phyloP scores from a whole-genome alignment of 2,888 invertebrate species.

The Luperina testacea region DNA sequence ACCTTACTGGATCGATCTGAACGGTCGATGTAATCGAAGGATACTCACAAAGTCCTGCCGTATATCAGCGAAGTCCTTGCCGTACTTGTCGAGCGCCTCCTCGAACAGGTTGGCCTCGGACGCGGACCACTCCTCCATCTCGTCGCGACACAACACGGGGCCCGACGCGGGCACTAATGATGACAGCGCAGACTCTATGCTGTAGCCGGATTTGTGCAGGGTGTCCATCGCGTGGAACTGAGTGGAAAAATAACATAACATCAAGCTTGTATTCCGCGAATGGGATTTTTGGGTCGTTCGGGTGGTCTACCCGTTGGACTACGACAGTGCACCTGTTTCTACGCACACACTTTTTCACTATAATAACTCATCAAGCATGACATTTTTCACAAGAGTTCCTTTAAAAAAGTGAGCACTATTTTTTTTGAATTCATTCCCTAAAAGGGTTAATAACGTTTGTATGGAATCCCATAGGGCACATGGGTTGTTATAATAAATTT shows the following conservation, averaged over 20 bases:
- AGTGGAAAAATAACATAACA: neutral
- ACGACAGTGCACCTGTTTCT: neutral
- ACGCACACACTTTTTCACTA: neutral
- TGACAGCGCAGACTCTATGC: conserved; percentile 97
- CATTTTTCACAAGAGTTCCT: neutral
- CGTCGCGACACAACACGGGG: conserved; percentile 98
- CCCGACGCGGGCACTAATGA: conserved; percentile 98
- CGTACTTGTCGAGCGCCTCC: conserved; percentile 99
- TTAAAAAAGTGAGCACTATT: neutral
- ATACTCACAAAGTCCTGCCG: conserved; percentile 98
- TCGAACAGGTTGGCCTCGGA: conserved; percentile 99
- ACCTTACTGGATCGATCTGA: neutral
- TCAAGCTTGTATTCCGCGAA: neutral
- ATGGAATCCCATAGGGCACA: neutral
- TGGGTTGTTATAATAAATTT: neutral
- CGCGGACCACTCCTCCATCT: conserved; percentile 99
- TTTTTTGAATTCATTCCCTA: too few relatives aligned
- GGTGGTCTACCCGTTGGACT: neutral
- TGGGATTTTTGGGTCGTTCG: too few relatives aligned
- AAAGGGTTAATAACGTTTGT: neutral
- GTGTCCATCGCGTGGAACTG: conserved; percentile 99
- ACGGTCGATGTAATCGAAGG: neutral
- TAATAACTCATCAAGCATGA: neutral
- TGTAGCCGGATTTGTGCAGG: conserved; percentile 97
- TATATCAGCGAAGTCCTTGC: conserved; percentile 99